These are phyloP conservation scores for Ambastaia sidthimunki DNA, from an alignment of 2,797 vertebrate genomes.

Conservation along the genomic window DNA sequence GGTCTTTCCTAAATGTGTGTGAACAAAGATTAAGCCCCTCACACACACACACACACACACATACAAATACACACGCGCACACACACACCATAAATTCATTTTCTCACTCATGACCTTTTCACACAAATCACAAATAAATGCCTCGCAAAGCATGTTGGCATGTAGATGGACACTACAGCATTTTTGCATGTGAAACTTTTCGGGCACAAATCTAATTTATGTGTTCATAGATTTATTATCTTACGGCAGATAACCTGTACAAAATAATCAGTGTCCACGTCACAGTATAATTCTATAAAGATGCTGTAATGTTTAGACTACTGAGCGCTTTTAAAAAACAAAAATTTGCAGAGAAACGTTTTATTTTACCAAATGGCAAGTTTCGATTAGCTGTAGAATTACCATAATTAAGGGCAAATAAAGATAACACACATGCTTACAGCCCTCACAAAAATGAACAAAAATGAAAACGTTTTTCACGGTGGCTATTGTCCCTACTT, in stretches of 20 bases:
- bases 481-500: neutral
- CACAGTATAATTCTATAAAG: neutral
- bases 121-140: conserved; percentile 26
- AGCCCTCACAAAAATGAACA: neutral
- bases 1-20: conserved; percentile 51
- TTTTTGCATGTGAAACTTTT: conserved; percentile 2
- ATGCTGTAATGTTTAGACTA: neutral
- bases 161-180: conserved; percentile 4
- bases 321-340: neutral
- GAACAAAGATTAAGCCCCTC: conserved; percentile 58
- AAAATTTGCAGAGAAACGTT: conserved; percentile 61
- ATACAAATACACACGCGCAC: too few relatives aligned
- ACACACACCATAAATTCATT: conserved; percentile 22
- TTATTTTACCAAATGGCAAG: conserved; percentile 69
- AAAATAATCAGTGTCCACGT: neutral
- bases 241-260: conserved; percentile 8
- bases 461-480: conserved; percentile 28
- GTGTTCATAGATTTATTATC: conserved; percentile 16
- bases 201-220: conserved; percentile 12
- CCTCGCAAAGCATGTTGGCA: conserved; percentile 16
- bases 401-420: conserved; percentile 81
- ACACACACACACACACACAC: neutral
- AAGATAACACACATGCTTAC: conserved; percentile 68
- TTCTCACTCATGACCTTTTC: conserved; percentile 35
- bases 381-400: conserved; percentile 59